Percentiles rank a stretch among this genome's conserved stretches.
phyloP scores from a whole-genome alignment of 2,888 invertebrate species.

The Zhengitettix transpicula region DNA sequence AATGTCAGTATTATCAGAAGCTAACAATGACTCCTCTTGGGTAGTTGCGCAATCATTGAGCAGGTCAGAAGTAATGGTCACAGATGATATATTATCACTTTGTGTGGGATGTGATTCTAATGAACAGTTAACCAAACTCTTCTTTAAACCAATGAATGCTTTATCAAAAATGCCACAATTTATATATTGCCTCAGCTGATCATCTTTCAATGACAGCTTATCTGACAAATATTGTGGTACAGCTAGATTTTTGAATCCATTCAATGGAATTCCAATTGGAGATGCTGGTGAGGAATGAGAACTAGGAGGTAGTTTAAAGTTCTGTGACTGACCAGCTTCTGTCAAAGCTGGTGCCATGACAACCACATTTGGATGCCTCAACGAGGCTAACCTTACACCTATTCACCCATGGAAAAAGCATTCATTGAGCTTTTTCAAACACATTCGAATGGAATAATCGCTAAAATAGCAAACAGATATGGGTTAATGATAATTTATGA shows the following conservation, averaged over 20 bases:
- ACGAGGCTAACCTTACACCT: slow-evolving; percentile 23
- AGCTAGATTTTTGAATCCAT: slow-evolving; percentile 6
- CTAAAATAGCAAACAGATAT: too few species aligned
- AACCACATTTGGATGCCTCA: slow-evolving; percentile 45
- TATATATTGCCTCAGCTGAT: slow-evolving; percentile 18
- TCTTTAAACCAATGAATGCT: neutral
- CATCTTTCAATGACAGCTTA: neutral
- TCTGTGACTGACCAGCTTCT: slow-evolving; percentile 35
- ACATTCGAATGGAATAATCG: too few species aligned
- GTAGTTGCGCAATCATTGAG: slow-evolving; percentile 11
- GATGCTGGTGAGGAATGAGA: slow-evolving; percentile 11
- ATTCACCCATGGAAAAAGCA: slow-evolving; percentile 19
- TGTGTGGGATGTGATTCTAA: too few species aligned
- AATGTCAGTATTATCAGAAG: neutral
- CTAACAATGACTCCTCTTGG: too few species aligned
- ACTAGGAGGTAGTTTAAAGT: slow-evolving; percentile 27
- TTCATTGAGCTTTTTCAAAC: neutral
- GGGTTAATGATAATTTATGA: too few species aligned
- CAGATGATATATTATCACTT: slow-evolving; percentile 19
- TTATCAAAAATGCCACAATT: slow-evolving; percentile 15
- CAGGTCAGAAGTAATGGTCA: slow-evolving; percentile 20
- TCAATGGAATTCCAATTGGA: slow-evolving; percentile 7
- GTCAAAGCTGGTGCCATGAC: slow-evolving; percentile 91
- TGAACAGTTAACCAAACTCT: neutral
- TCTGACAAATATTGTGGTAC: slow-evolving; percentile 6